Evolutionary conservation across 1,140 invertebrate genomes (phyloP).

Genomic region (Drosophila leontia): DNA sequence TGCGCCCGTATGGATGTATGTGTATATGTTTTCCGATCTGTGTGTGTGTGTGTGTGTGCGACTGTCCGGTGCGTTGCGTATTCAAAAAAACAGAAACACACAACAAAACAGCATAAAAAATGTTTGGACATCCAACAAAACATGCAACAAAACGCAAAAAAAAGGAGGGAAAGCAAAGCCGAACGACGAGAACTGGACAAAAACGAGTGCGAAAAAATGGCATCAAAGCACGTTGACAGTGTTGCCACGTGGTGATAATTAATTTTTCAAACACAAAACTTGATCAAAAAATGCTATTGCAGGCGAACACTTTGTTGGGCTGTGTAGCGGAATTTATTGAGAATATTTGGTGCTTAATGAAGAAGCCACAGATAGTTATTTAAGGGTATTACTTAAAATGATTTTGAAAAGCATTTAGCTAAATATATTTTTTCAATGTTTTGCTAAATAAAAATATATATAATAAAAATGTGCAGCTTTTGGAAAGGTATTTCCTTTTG

Average conservation of each 20-base stretch:
- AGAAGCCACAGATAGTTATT: not conserved
- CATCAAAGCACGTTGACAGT: constrained; percentile 65
- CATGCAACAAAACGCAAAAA: constrained; percentile 41
- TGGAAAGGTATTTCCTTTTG: too few species aligned
- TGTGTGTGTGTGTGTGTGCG: constrained; percentile 26
- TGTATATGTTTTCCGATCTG: constrained; percentile 5
- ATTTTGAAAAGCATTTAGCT: not conserved
- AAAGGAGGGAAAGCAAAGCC: constrained; percentile 27
- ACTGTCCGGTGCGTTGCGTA: constrained; percentile 53
- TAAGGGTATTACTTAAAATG: not conserved
- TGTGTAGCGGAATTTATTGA: not conserved
- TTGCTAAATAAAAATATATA: not conserved
- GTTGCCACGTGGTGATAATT: constrained; percentile 75
- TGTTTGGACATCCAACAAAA: constrained; percentile 64
- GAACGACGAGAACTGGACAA: constrained; percentile 38
- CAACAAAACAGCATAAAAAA: constrained; percentile 76
- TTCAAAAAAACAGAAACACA: constrained; percentile 51
- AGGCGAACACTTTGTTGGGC: not conserved
- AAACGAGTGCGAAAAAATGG: constrained; percentile 51
- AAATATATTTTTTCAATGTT: not conserved
- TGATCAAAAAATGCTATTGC: constrained; percentile 30
- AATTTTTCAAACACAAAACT: constrained; percentile 65
- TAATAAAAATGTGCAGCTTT: too few species aligned
- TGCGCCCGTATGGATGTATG: constrained; percentile 5
- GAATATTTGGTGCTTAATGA: not conserved